Evolutionary conservation across 2,888 invertebrate genomes (phyloP), one percentile per base, ranked within the genome.

Genomic region (Drosophila antonietae): DNA sequence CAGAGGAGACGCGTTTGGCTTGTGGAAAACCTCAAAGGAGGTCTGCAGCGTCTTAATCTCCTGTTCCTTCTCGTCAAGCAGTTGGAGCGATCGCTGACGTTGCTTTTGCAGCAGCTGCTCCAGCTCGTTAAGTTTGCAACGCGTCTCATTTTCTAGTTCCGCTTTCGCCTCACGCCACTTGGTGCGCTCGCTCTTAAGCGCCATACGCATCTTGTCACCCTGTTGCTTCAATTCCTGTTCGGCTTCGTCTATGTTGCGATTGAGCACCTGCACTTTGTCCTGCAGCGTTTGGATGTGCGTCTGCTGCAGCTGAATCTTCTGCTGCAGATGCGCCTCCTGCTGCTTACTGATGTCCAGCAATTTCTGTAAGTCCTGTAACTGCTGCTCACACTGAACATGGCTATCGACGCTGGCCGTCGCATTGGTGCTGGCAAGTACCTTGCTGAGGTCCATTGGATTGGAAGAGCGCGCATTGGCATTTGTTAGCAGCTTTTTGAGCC

Each of bases 31-130:
- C 69, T 94, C 94, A 70, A 94, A 94, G 0, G 94, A 94, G 23
- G 93, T 93, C 83, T 94, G 94, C 51, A 95, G 81, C 0, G 95
- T 94, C 46, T 94, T 93, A 12, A 96, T 95, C 88, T 95, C 95
- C 79, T 94, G 94, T 80, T 98, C 97, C 35, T 97, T 96, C 85
- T 98, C 97, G 18, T 96, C 95, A 41, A 98, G 92, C 31, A 98
- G 92, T 3, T 95, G 94, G 10, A 97, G 93, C 41, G 97, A 97
- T 43, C 97, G 93, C 61, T 96, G 96, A 1, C 98, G 93, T 90
- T 97, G 97, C n/a, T 96, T 95, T 52, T 95, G 94, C 6, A 96
- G 93, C 82, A 97, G 96, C 78, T 96, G 95, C 89, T 97, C 96
- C 61, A 97, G 90, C 46, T 94, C 94, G 14, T 94, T 93, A 1